Evolutionary conservation across 2,113 vertebrate genomes (phyloP).

Genomic region (Nannobrachium achirus): DNA sequence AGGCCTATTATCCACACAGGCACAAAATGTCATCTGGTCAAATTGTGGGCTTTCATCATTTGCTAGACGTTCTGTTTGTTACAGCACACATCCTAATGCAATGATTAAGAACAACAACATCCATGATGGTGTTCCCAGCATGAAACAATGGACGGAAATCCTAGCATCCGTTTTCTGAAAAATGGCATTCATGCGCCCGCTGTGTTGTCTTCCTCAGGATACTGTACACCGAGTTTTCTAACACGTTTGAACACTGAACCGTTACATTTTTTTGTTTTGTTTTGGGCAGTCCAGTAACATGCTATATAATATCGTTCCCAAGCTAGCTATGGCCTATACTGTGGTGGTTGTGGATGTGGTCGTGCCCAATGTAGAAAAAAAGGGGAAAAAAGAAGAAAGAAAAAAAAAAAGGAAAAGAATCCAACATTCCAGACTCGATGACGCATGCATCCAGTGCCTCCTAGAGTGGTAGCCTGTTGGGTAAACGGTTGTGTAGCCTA

Average conservation of each 20-base stretch:
- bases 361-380: too few relatives aligned
- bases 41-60: conserved; percentile 64
- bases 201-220: conserved; percentile 73
- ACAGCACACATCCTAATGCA: conserved; percentile 69
- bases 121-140: conserved; percentile 73
- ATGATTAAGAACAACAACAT: conserved; percentile 75
- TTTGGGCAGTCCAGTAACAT: not conserved
- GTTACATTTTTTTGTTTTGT: not conserved
- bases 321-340: too few relatives aligned
- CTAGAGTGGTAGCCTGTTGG: too few relatives aligned
- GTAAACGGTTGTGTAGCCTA: too few relatives aligned
- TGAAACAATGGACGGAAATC: conserved; percentile 80
- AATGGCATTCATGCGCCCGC: conserved; percentile 69
- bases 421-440: conserved; percentile 15
- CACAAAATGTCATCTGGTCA: conserved; percentile 51
- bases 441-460: conserved; percentile 29
- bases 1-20: not conserved
- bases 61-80: conserved; percentile 68
- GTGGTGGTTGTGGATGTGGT: too few relatives aligned
- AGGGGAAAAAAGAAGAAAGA: too few relatives aligned
- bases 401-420: too few relatives aligned
- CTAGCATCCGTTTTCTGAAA: conserved; percentile 75
- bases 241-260: conserved; percentile 54
- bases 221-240: conserved; percentile 59
- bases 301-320: too few relatives aligned